These are phyloP conservation scores for Pseudobourletiella spinata DNA, from an alignment of 1,140 invertebrate species.

Conservation along the genomic window DNA sequence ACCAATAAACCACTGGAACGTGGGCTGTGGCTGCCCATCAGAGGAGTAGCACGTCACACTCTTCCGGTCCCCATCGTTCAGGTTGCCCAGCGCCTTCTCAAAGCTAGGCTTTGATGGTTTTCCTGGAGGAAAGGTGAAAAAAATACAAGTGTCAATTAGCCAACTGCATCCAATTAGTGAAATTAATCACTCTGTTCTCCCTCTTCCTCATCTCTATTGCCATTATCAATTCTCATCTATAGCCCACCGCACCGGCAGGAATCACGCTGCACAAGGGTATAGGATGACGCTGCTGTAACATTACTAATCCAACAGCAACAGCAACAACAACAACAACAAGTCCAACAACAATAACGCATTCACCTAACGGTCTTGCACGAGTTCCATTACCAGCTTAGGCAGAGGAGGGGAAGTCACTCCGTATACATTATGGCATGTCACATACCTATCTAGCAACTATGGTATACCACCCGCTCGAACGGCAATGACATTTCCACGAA, in stretches of 20 bases:
- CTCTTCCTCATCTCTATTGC: background rate
- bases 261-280: background rate
- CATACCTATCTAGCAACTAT: too few relatives aligned
- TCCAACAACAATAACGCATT: too few relatives aligned
- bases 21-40: conserved; percentile 28
- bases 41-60: conserved; percentile 19
- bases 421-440: too few relatives aligned
- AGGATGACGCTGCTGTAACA: background rate
- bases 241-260: background rate
- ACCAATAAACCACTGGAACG: conserved; percentile 35
- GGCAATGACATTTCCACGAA: too few relatives aligned
- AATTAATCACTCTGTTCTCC: background rate
- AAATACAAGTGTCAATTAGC: background rate
- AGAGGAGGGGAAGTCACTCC: too few relatives aligned
- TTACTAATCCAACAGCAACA: too few relatives aligned
- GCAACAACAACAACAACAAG: too few relatives aligned
- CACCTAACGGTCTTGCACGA: too few relatives aligned
- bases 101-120: conserved; percentile 25
- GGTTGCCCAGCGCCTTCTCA: background rate
- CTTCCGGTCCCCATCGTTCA: background rate
- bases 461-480: too few relatives aligned
- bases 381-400: too few relatives aligned
- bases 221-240: background rate
- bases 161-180: background rate
- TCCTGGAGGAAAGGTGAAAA: conserved; percentile 11